Evolutionary conservation across 2,888 invertebrate species (phyloP), one percentile per base, ranked within the genome.

Genomic region (Coelopa pilipes): DNA sequence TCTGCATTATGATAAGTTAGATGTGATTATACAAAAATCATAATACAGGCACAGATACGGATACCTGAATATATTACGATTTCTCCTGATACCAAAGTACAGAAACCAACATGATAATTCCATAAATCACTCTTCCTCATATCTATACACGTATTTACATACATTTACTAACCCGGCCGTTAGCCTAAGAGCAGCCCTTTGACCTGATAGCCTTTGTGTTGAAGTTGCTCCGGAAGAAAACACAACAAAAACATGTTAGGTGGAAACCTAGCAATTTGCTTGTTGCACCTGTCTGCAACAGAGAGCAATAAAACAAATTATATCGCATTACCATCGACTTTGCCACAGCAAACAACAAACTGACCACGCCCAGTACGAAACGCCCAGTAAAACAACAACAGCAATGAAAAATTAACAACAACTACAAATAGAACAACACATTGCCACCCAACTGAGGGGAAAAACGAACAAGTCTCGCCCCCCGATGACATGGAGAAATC

Each of bases 261-360:
- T 72, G 72, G 71, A 77, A 70, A 53, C 49, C 49, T n/a, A 49
- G 50, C 11, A 60, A 60, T 66, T 2, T 10, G 62, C 62, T 62
- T 70, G 70, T 62, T 62, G 70, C 70, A 70, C 60, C 62, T 70
- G 50, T 15, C 21, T 24, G n/a, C 47, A 60, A 50, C 59, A 15
- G 59, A 34, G 21, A n/a, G 62, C 72, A 69, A 75, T 76, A 77
- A 77, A 76, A 77, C 78, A 82, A 81, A 85, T 85, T 84, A 84
- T 83, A 83, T 81, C 83, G 81, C 84, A 84, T 84, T 84, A 85
- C 81, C 84, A 80, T 80, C 85, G 84, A 83, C 80, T 80, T 80
- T 80, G n/a, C n/a, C 79, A 79, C 79, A 69, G 77, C 72, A 72
- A 63, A 63, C 60, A 53, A 62, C 70, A 19, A 11, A 34, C n/a